Evolutionary conservation across 2,888 invertebrate genomes (phyloP).

Genomic region (Prenolepis imparis): DNA sequence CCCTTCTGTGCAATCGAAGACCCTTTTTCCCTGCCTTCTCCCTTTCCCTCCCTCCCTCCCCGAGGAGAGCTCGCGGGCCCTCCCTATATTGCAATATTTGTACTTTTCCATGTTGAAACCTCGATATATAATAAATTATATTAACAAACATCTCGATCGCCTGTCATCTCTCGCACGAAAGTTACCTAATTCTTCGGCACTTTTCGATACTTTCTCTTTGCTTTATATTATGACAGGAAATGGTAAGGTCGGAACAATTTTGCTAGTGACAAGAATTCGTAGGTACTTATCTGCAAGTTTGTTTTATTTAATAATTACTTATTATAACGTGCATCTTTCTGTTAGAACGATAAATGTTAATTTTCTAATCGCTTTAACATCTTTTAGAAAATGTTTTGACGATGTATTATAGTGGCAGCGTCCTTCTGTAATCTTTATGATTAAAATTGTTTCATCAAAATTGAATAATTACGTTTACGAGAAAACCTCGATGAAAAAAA

Average conservation of each 20-base stretch:
- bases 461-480: neutral
- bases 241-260: slow-evolving; percentile 1
- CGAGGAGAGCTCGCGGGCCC: slow-evolving; percentile 86
- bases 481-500: neutral
- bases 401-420: slow-evolving; percentile 28
- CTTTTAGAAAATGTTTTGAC: slow-evolving; percentile 4
- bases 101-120: slow-evolving; percentile 87
- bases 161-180: slow-evolving; percentile 49
- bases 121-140: slow-evolving; percentile 87
- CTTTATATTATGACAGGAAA: neutral
- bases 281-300: neutral
- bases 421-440: slow-evolving; percentile 17
- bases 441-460: neutral
- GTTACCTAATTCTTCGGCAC: slow-evolving; percentile 26
- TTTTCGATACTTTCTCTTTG: neutral
- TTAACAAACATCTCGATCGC: slow-evolving; percentile 85
- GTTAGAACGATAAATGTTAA: neutral
- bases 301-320: slow-evolving; percentile 41
- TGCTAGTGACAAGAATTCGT: slow-evolving; percentile 3
- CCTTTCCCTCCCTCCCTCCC: slow-evolving; percentile 85
- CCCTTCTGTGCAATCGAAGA: slow-evolving; percentile 69
- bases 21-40: slow-evolving; percentile 72
- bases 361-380: neutral
- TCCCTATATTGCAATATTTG: slow-evolving; percentile 86
- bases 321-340: neutral